Evolutionary conservation across 2,113 vertebrate species (phyloP).

Genomic region (Onychorhynchus coronatus): DNA sequence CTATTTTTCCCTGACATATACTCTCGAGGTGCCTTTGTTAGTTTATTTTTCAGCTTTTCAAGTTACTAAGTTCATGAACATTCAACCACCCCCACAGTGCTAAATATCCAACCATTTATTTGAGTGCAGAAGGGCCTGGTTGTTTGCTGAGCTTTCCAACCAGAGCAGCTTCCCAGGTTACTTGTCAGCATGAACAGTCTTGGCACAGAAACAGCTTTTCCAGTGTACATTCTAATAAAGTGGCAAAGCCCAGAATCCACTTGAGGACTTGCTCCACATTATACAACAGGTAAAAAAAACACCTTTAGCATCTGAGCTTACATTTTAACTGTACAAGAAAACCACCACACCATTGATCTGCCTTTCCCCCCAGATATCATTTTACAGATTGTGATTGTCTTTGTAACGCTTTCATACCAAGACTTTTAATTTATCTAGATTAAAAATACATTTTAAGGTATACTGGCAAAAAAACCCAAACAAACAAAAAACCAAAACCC

Average conservation of each 20-base stretch:
- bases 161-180: neutral
- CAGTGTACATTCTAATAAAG: accelerated
- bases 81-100: neutral
- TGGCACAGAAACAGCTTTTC: neutral
- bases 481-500: neutral
- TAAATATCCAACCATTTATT: neutral
- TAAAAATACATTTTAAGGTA: conserved; percentile 20
- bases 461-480: neutral
- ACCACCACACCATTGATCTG: neutral
- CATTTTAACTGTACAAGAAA: neutral
- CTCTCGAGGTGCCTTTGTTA: neutral
- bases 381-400: neutral
- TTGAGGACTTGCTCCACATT: neutral
- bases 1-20: accelerated
- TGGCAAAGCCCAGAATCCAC: neutral
- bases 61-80: neutral
- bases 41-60: neutral
- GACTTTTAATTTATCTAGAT: neutral
- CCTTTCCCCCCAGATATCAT: neutral
- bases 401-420: neutral
- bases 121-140: neutral
- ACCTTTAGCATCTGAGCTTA: neutral
- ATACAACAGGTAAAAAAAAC: neutral
- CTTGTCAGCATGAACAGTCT: neutral
- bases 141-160: neutral